Evolutionary conservation across 2,113 vertebrate species (phyloP).

Genomic region (Oxyruncus cristatus): DNA sequence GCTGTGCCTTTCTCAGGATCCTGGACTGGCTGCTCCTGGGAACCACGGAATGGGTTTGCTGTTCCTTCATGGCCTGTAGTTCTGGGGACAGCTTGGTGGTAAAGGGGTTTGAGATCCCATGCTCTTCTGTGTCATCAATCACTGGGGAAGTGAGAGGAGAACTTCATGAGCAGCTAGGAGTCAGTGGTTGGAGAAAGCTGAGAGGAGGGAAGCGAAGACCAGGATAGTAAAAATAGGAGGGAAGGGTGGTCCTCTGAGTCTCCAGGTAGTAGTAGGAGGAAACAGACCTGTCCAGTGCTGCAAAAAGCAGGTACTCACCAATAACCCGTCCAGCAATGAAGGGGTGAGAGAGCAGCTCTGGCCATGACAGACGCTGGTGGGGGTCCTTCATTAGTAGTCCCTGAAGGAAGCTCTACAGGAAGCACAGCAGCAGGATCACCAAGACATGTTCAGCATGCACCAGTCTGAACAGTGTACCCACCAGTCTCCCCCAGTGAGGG

Average conservation of each 20-base stretch:
- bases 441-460: not conserved
- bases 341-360: conserved; percentile 88
- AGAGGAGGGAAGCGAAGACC: not conserved
- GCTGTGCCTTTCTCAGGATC: conserved; percentile 78
- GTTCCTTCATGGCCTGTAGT: conserved; percentile 81
- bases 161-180: not conserved
- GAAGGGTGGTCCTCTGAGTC: not conserved
- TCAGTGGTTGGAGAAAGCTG: not conserved
- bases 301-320: conserved; percentile 72
- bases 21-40: conserved; percentile 71
- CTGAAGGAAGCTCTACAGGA: conserved; percentile 87
- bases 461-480: not conserved
- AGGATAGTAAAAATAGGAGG: not conserved
- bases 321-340: conserved; percentile 88
- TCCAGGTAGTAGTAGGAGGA: not conserved
- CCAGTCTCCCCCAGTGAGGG: not conserved
- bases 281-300: not conserved
- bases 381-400: conserved; percentile 94
- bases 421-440: not conserved
- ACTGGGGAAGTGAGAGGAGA: conserved; percentile 67
- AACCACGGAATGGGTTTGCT: conserved; percentile 77
- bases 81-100: conserved; percentile 82
- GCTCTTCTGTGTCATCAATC: conserved; percentile 69
- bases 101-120: conserved; percentile 80
- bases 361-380: conserved; percentile 87